Conservation (phyloP, 2,888 invertebrate genomes). For the Gonocerus acuteangulatus region DNA sequence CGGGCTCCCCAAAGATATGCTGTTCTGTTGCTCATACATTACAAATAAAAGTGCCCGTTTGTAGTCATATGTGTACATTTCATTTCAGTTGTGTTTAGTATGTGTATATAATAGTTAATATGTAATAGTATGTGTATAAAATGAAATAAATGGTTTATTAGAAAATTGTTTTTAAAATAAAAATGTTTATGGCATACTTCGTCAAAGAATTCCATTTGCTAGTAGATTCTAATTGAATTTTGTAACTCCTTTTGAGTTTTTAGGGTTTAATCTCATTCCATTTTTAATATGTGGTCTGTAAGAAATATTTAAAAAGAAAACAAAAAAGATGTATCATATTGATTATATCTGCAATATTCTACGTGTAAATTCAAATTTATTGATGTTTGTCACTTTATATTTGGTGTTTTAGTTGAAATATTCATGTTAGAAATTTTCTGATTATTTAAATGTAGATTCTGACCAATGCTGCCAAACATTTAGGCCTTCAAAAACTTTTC, state of each 20-base stretch:
- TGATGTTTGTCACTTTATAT: slow-evolving; percentile 17
- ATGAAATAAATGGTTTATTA: not conserved
- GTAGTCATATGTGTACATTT: slow-evolving; percentile 1
- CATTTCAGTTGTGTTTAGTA: slow-evolving; percentile 9
- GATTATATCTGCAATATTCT: slow-evolving; percentile 2
- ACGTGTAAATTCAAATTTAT: slow-evolving; percentile 3
- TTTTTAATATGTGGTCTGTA: slow-evolving; percentile 12
- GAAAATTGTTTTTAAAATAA: slow-evolving; percentile 8
- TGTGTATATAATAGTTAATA: slow-evolving; percentile 10
- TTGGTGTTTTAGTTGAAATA: slow-evolving; percentile 13
- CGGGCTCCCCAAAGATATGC: not conserved
- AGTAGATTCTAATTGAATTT: slow-evolving; percentile 7
- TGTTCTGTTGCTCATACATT: slow-evolving; percentile 6
- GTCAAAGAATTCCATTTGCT: not conserved
- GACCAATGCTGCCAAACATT: slow-evolving; percentile 16
- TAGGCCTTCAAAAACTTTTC: not conserved
- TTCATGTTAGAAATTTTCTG: slow-evolving; percentile 8
- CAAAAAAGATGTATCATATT: not conserved
- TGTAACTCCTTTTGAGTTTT: not conserved
- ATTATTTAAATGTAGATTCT: slow-evolving; percentile 9
- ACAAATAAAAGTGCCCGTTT: slow-evolving; percentile 1
- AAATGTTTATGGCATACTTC: slow-evolving; percentile 9
- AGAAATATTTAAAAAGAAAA: not conserved
- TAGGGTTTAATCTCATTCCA: slow-evolving; percentile 21
- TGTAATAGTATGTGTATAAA: not conserved